Percentiles rank a stretch among this genome's conserved stretches.
phyloP scores from a whole-genome alignment of 2,113 vertebrate species.

The Balaeniceps rex region DNA sequence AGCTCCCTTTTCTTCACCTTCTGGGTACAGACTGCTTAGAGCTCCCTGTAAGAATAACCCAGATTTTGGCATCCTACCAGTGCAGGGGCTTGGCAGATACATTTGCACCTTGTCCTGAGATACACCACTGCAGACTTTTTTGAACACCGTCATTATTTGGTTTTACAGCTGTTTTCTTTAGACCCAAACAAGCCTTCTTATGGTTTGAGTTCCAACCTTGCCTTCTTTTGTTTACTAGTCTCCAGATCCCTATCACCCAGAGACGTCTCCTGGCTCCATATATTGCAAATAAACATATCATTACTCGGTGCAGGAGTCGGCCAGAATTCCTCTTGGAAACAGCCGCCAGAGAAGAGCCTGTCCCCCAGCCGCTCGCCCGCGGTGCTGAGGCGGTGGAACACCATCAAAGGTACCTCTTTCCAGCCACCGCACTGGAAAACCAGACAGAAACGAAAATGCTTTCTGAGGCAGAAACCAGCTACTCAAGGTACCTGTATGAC shows the following conservation, averaged over 20 bases:
- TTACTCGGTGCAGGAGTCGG: background rate
- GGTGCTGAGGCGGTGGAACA: background rate
- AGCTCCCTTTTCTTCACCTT: background rate
- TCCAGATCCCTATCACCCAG: conserved; percentile 5
- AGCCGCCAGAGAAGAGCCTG: background rate
- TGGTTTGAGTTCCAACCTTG: background rate
- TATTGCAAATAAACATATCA: conserved; percentile 20
- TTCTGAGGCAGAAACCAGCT: background rate
- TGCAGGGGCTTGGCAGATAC: background rate
- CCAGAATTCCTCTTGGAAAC: background rate
- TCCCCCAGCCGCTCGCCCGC: background rate
- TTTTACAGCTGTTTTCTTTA: conserved; percentile 6
- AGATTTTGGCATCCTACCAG: background rate
- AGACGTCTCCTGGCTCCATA: background rate
- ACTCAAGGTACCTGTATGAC: background rate
- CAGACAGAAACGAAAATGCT: background rate
- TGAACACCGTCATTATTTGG: background rate
- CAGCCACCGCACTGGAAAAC: background rate
- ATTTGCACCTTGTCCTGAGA: background rate
- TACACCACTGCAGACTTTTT: background rate
- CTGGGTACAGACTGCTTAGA: background rate
- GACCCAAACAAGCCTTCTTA: background rate
- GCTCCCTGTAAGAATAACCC: background rate
- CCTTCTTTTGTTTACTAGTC: conserved; percentile 7
- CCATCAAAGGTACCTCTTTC: background rate